phyloP scores from a whole-genome alignment of 2,888 invertebrate species.

The Torymus tubicola region DNA sequence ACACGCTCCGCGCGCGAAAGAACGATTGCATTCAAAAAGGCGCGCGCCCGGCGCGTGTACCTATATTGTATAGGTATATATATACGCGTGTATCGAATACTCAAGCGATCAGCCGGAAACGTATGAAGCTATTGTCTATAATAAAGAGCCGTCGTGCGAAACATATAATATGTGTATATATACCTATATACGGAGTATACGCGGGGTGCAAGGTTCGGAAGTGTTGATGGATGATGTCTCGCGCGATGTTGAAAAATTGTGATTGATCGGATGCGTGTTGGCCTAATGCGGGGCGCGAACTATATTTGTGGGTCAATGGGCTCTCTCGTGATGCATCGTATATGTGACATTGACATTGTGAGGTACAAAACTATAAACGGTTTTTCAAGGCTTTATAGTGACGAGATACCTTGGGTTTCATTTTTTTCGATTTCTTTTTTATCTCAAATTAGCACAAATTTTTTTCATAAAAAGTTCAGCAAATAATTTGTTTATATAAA shows the following conservation, averaged over 20 bases:
- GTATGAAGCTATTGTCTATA: slow-evolving; percentile 51
- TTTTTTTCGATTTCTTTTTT: no score
- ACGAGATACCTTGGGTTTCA: no score
- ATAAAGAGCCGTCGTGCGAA: slow-evolving; percentile 34
- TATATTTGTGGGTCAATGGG: slow-evolving; percentile 51
- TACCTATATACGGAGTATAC: not conserved
- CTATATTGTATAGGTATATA: no score
- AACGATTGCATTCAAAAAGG: slow-evolving; percentile 5
- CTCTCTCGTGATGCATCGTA: slow-evolving; percentile 34
- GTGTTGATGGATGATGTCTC: slow-evolving; percentile 58
- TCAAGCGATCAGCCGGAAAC: slow-evolving; percentile 38
- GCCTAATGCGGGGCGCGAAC: slow-evolving; percentile 23
- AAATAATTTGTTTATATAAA: no score
- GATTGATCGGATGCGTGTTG: slow-evolving; percentile 55
- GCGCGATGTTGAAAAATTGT: slow-evolving; percentile 57
- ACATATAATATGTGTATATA: not conserved
- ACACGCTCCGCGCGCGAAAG: not conserved
- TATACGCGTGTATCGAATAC: slow-evolving; percentile 30
- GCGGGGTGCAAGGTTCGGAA: slow-evolving; percentile 48
- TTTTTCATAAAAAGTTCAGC: no score
- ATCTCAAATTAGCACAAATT: no score
- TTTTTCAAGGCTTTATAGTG: not conserved
- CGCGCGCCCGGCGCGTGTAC: not conserved
- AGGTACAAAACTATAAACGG: slow-evolving; percentile 9
- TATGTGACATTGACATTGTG: slow-evolving; percentile 47